Evolutionary conservation across 2,113 vertebrate species (phyloP), one percentile per base, ranked within the genome.

Genomic region (Acrocephalus kingi): DNA sequence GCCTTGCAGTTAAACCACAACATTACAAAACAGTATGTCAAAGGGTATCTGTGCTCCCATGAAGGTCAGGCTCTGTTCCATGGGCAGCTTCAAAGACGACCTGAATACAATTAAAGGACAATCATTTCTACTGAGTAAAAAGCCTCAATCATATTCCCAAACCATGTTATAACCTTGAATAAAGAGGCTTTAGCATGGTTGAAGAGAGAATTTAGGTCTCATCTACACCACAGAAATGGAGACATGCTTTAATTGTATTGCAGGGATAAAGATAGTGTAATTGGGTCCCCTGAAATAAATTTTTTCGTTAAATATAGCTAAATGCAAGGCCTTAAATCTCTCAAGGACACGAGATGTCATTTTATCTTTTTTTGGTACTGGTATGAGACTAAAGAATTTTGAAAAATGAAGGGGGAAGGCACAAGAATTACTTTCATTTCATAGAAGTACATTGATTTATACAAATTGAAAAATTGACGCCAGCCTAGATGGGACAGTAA

Each of bases 131-230:
- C 76, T 79, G 58, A 45, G 64, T 81, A 76, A 84, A 90, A 93
- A 83, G 19, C 54, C 83, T 86, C 94, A 93, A 30, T 83, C 90
- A 27, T 73, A 90, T 95, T 94, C 81, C 89, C 75, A 83, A 83
- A 87, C 88, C 92, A 54, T 79, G 72, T 17, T 90, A 91, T 92
- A 95, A 92, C 82, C 94, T 91, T 96, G 90, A 92, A 95, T 94
- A 95, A 92, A 96, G 92, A 84, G 62, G 89, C 95, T 96, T 97
- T 96, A 93, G 67, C 67, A 78, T 79, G 90, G 93, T 8, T 84
- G 81, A 77, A 94, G 88, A 59, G 88, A 94, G 71, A 96, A 89
- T 96, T 97, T 95, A 87, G 69, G 76, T 91, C 83, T 33, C 82
- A 81, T 89, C 87, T 62, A 89, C 51, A 39, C 13, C 15, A 67